These are phyloP conservation scores for Luidia sarsii DNA, from an alignment of 53 echinoderm and acorn worm genomes.

Conservation along the genomic window DNA sequence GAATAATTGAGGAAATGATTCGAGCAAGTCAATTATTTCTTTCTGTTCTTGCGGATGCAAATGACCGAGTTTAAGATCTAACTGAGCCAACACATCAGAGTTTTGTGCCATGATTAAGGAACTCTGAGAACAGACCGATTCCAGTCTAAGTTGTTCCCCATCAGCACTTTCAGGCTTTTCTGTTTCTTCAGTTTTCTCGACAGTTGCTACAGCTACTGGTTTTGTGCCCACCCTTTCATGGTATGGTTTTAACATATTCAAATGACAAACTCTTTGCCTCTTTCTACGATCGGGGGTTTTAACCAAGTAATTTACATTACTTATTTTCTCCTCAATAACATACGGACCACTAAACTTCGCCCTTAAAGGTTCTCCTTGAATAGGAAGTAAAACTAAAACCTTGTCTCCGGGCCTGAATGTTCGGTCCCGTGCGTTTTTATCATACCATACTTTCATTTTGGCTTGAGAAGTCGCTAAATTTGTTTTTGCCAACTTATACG, in stretches of 20 bases:
- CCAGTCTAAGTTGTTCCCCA: background rate
- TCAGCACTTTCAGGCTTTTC: background rate
- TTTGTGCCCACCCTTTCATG: too few species aligned
- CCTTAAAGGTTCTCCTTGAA: slow-evolving; percentile 49
- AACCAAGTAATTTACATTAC: slow-evolving; percentile 58
- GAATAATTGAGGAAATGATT: slow-evolving; percentile 31
- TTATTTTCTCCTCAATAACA: background rate
- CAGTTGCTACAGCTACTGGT: too few species aligned
- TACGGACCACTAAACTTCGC: slow-evolving; percentile 65
- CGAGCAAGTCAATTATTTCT: slow-evolving; percentile 22
- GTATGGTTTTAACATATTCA: slow-evolving; percentile 68
- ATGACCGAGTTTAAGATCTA: slow-evolving; percentile 39
- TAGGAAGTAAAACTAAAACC: slow-evolving; percentile 59
- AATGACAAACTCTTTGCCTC: slow-evolving; percentile 44
- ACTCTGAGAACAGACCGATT: background rate
- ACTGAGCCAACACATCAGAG: slow-evolving; percentile 41
- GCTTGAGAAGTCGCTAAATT: slow-evolving; percentile 31
- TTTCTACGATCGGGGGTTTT: slow-evolving; percentile 38
- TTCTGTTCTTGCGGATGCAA: background rate
- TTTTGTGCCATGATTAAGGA: background rate
- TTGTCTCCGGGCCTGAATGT: slow-evolving; percentile 64
- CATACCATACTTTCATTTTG: slow-evolving; percentile 52
- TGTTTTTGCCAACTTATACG: slow-evolving; percentile 41
- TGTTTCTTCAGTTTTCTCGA: too few species aligned
- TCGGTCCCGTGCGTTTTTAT: slow-evolving; percentile 43